These are phyloP conservation scores for Linnaemya tessellans DNA, from an alignment of 2,888 invertebrate species.

Conservation along the genomic window DNA sequence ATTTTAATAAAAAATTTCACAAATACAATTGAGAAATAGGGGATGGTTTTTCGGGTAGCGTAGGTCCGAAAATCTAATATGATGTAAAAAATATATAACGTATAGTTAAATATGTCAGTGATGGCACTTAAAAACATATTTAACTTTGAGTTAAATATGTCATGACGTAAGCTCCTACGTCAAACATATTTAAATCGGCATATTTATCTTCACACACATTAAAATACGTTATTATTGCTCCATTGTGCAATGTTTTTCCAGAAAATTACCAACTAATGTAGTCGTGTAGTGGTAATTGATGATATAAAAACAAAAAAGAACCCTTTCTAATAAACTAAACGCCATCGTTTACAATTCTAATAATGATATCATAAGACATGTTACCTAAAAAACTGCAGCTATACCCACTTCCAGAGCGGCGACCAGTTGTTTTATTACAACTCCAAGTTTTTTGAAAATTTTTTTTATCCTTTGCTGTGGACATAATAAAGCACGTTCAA, in stretches of 20 bases:
- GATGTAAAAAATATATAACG: no score
- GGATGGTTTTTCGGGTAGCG: no score
- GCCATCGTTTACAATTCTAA: constrained; percentile 20
- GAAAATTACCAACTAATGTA: neutral
- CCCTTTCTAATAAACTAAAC: neutral
- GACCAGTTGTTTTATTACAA: constrained; percentile 82
- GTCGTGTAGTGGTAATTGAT: neutral
- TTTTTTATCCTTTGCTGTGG: constrained; percentile 80
- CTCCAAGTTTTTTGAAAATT: constrained; percentile 83
- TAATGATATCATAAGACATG: constrained; percentile 58
- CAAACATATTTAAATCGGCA: no score
- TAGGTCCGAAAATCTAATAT: no score
- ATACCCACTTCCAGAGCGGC: constrained; percentile 83
- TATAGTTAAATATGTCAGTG: no score
- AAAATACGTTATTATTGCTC: neutral
- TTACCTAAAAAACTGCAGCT: constrained; percentile 83
- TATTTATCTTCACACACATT: no score
- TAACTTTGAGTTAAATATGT: no score
- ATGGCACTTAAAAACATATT: no score
- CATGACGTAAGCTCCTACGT: no score
- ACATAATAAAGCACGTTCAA: constrained; percentile 72
- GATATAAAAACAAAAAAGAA: neutral
- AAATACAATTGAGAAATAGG: no score
- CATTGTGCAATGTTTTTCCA: neutral
- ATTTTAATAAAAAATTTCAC: no score